A percentile compares a stretch with the other conserved stretches of the same genome.
Evolutionary conservation across 2,113 vertebrate species (phyloP).

Genomic region (Syrrhaptes paradoxus): DNA sequence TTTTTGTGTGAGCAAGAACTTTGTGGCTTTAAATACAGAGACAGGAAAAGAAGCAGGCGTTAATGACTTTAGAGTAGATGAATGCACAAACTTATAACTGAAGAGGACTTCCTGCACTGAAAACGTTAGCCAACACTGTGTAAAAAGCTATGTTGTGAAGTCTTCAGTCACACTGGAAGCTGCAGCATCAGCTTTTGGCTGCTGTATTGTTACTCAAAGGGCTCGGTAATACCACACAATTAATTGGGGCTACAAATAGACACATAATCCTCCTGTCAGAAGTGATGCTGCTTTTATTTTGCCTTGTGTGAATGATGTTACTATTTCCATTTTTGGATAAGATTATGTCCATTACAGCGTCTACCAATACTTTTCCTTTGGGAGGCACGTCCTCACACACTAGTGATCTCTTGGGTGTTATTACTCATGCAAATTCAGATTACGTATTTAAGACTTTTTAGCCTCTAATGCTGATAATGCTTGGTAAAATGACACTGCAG

Average conservation of each 20-base stretch:
- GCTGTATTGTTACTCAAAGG: neutral
- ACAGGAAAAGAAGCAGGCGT: neutral
- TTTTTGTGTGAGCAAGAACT: neutral
- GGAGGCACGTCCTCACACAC: neutral
- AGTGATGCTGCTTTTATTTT: neutral
- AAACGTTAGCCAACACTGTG: neutral
- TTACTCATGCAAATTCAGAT: neutral
- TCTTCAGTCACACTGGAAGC: neutral
- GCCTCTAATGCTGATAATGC: neutral
- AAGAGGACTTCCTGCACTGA: neutral
- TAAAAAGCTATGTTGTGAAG: neutral
- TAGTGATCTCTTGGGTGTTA: neutral
- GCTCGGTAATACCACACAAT: neutral
- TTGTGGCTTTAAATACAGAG: neutral
- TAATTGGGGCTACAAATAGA: neutral
- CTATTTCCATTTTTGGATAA: neutral
- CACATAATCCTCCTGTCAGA: neutral
- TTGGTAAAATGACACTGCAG: neutral
- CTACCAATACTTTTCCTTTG: neutral
- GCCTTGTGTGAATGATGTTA: neutral
- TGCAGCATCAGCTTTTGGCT: neutral
- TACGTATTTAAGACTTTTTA: neutral
- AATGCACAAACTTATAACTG: neutral
- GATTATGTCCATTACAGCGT: neutral
- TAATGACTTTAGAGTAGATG: neutral